A percentile compares a stretch with the other conserved stretches of the same genome.
Conservation (phyloP, 2,888 invertebrate genomes). For the Xylota sylvarum region DNA sequence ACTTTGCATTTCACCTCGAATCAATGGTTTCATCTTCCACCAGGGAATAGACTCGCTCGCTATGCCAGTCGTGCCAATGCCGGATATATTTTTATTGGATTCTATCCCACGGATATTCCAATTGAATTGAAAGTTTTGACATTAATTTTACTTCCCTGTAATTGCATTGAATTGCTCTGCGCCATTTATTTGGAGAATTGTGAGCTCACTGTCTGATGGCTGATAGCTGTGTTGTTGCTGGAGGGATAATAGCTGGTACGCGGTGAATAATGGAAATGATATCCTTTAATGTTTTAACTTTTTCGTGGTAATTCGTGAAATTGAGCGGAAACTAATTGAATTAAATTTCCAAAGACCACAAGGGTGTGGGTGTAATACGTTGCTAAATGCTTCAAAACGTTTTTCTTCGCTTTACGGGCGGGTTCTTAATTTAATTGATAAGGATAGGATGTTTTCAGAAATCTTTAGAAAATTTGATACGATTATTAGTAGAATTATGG, state of each 20-base stretch:
- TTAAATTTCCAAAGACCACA: slow-evolving; percentile 46
- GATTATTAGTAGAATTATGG: neutral
- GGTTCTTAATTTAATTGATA: slow-evolving; percentile 10
- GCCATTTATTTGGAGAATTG: slow-evolving; percentile 64
- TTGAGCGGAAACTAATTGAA: slow-evolving; percentile 74
- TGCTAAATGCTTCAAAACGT: neutral
- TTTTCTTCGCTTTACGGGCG: neutral
- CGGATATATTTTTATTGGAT: slow-evolving; percentile 49
- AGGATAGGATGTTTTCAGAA: slow-evolving; percentile 4
- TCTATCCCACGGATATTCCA: slow-evolving; percentile 60
- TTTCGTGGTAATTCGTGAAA: slow-evolving; percentile 72
- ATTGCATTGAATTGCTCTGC: slow-evolving; percentile 74
- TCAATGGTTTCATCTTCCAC: slow-evolving; percentile 58
- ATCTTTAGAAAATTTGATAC: neutral
- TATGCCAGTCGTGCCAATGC: neutral
- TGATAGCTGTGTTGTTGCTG: neutral
- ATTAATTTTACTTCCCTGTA: slow-evolving; percentile 73
- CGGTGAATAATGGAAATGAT: slow-evolving; percentile 71
- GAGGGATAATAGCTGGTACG: slow-evolving; percentile 50
- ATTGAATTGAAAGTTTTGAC: slow-evolving; percentile 76
- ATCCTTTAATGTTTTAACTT: slow-evolving; percentile 75
- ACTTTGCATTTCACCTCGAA: slow-evolving; percentile 66
- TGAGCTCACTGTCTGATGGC: neutral
- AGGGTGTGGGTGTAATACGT: neutral
- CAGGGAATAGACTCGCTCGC: slow-evolving; percentile 35